These are phyloP conservation scores for Mythimna loreyi DNA, from an alignment of 2,888 invertebrate genomes.

Conservation along the genomic window DNA sequence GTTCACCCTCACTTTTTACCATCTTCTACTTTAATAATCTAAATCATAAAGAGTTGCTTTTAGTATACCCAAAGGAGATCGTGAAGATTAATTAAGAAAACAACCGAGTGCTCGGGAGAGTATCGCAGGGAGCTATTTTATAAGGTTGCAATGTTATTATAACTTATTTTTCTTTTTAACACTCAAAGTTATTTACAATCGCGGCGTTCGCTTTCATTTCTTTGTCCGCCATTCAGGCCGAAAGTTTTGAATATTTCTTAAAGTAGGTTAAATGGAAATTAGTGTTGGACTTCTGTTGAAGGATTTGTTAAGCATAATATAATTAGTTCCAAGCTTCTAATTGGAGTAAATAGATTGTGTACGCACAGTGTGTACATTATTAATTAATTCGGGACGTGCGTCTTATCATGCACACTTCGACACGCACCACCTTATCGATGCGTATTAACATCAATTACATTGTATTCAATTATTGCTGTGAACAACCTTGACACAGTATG, in stretches of 20 bases:
- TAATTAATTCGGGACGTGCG: constrained; percentile 44
- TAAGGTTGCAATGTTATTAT: constrained; percentile 57
- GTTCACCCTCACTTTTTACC: constrained; percentile 32
- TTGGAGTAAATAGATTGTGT: constrained; percentile 44
- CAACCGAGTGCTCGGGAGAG: constrained; percentile 48
- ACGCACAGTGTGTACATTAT: constrained; percentile 26
- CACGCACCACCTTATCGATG: constrained; percentile 32
- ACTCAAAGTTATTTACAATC: constrained; percentile 58
- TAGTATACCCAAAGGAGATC: constrained; percentile 54
- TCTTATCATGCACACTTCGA: constrained; percentile 35
- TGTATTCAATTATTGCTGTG: constrained; percentile 7
- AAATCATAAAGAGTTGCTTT: constrained; percentile 59
- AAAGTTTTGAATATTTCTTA: constrained; percentile 51
- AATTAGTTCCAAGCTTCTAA: constrained; percentile 41
- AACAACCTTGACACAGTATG: not conserved
- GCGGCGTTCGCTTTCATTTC: constrained; percentile 47
- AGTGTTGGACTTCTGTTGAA: constrained; percentile 21
- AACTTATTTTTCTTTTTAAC: constrained; percentile 57
- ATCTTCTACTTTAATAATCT: constrained; percentile 40
- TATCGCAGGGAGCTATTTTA: constrained; percentile 49
- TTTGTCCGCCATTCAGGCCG: constrained; percentile 38
- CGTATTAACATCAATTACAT: constrained; percentile 13
- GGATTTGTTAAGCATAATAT: constrained; percentile 20
- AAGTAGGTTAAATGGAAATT: constrained; percentile 54
- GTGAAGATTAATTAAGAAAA: constrained; percentile 60